A percentile compares a stretch with the other conserved stretches of the same genome.
Evolutionary conservation across 2,797 vertebrate species (phyloP).

Genomic region (Pseudomugil gertrudae): DNA sequence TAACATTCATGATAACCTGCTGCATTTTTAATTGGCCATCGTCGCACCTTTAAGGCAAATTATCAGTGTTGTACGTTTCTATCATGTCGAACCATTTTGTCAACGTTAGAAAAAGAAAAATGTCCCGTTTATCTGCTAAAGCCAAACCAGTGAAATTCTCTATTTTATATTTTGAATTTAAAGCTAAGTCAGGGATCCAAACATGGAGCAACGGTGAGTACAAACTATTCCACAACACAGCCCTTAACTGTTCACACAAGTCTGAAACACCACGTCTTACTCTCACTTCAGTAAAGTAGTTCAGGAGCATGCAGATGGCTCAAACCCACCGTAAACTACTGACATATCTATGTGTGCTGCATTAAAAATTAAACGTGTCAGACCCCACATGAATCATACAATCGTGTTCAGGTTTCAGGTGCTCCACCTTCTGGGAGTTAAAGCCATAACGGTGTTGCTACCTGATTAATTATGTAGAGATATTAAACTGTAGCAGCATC

Average conservation of each 20-base stretch:
- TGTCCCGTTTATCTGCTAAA: constrained; percentile 61
- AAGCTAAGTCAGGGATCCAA: constrained; percentile 91
- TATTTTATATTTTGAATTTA: constrained; percentile 86
- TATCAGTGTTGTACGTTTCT: constrained; percentile 74
- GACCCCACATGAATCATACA: not conserved
- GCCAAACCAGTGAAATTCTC: constrained; percentile 84
- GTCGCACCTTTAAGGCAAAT: constrained; percentile 33
- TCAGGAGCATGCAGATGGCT: not conserved
- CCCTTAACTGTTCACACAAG: constrained; percentile 68
- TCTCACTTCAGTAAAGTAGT: not conserved
- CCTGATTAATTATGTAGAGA: too few species aligned
- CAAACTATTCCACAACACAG: constrained; percentile 75
- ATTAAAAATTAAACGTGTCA: not conserved
- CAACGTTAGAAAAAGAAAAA: constrained; percentile 51
- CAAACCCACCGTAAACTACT: not conserved
- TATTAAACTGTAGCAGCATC: too few species aligned
- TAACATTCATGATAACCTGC: constrained; percentile 46
- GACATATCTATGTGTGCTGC: too few species aligned
- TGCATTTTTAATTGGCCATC: constrained; percentile 53
- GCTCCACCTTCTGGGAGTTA: not conserved
- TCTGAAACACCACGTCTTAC: constrained; percentile 49
- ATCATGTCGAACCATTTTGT: constrained; percentile 70
- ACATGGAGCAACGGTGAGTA: constrained; percentile 89
- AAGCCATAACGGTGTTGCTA: too few species aligned
- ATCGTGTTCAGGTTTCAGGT: too few species aligned